Evolutionary conservation across 1,140 invertebrate species (phyloP), one percentile per base, ranked within the genome.

Genomic region (Stratiolaelaps scimitus): DNA sequence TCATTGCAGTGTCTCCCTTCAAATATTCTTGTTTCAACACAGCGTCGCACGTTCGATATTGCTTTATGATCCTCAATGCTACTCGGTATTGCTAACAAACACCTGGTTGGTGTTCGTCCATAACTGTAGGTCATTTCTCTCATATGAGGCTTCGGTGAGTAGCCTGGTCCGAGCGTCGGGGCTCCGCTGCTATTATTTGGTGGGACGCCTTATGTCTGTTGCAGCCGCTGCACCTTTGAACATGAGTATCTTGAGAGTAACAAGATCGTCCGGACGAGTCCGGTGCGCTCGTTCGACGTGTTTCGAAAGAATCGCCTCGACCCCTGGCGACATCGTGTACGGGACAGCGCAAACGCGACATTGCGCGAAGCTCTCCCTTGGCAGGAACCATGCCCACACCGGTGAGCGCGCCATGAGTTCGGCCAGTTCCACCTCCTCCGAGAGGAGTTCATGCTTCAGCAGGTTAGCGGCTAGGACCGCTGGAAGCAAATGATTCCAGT

Each of bases 311-410:
- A 60, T 60, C 17, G 34, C 53, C 26, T 60, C 53, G 53, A 60
- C 34, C 26, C 53, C 53, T 2, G 53, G 53, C 17, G 53, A 60
- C 53, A 60, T 60, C 20, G 26, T 60, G 1, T 60, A 60, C 53
- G 53, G 53, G 13, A 60, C 53, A 15, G 53, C 26, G 23, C 53
- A 60, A 29, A 60, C 34, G 6, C 53, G 53, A 10, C 53, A 60
- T 26, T 60, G 53, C 17, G 53, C 53, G 53, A 60, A 60, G 6
- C 53, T 2, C 26, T 60, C 34, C 20, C 15, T 34, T 26, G 26
- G 53, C 53, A 20, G 26, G 23, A 60, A 60, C 53, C 53, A 60
- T 15, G 53, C 53, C 53, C 53, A 60, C 15, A 60, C 53, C 13
- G 53, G 53, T 29, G 26, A 29, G 26, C 53, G 26, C 13, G 53